phyloP scores from a whole-genome alignment of 2,113 vertebrate species.

The Microcebus murinus region DNA sequence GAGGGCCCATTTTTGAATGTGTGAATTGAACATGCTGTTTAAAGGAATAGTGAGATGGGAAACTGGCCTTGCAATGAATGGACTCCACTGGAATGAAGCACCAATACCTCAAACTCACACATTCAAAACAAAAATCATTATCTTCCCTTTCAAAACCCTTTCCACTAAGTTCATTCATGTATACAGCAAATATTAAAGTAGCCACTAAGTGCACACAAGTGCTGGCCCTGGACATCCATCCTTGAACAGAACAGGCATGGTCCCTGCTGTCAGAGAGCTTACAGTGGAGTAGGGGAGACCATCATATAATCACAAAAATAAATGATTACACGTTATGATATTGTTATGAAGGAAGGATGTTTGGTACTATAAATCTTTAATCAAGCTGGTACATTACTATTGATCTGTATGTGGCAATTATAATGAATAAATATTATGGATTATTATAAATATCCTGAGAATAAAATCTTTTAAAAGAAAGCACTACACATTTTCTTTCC shows the following conservation, averaged over 20 bases:
- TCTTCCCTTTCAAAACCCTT: neutral
- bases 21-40: neutral
- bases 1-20: conserved; percentile 12
- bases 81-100: neutral
- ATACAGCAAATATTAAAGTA: neutral
- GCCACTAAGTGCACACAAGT: neutral
- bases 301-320: neutral
- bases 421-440: neutral
- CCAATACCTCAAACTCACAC: neutral
- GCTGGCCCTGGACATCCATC: neutral
- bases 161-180: neutral
- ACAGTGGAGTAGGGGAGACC: neutral
- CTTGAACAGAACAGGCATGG: neutral
- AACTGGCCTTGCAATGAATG: neutral
- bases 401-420: neutral
- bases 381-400: neutral
- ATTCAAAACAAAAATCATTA: neutral
- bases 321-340: neutral
- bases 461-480: conserved; percentile 27
- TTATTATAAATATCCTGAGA: neutral
- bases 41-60: conserved; percentile 10
- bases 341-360: neutral
- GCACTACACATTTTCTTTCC: conserved; percentile 16
- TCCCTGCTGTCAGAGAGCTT: neutral
- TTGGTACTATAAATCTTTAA: conserved; percentile 4